phyloP scores from a whole-genome alignment of 2,888 invertebrate genomes.

The Stictocephala bisonia region DNA sequence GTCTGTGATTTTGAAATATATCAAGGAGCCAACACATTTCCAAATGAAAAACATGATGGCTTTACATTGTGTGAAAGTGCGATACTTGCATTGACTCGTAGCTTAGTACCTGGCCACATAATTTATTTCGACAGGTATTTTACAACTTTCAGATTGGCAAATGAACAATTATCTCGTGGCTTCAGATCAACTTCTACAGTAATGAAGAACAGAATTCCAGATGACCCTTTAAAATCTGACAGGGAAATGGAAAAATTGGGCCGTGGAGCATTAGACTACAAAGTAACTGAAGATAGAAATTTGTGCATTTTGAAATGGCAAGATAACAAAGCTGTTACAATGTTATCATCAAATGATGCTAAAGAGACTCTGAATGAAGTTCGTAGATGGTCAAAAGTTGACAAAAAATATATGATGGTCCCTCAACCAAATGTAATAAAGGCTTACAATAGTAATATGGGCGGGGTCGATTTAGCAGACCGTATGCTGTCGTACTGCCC shows the following conservation, averaged over 20 bases:
- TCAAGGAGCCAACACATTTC: conserved; percentile 13
- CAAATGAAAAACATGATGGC: neutral
- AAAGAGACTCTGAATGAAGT: neutral
- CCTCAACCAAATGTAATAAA: neutral
- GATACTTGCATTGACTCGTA: neutral
- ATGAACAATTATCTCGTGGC: neutral
- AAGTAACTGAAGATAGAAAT: neutral
- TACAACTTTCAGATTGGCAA: conserved; percentile 1
- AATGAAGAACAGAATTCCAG: neutral
- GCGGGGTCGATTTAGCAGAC: neutral
- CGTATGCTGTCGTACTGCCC: neutral
- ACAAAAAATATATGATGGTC: neutral
- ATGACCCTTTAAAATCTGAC: neutral
- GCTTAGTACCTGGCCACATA: conserved; percentile 11
- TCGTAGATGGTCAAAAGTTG: neutral
- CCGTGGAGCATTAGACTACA: neutral
- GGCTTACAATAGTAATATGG: neutral
- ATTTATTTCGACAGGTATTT: conserved; percentile 8
- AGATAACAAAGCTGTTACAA: conserved; percentile 15
- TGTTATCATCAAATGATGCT: conserved; percentile 8
- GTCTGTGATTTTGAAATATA: conserved; percentile 32
- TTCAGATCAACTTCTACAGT: conserved; percentile 5
- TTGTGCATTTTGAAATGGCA: conserved; percentile 5
- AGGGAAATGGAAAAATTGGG: conserved; percentile 12
- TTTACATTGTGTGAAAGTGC: conserved; percentile 7